A percentile compares a stretch with the other conserved stretches of the same genome.
Conservation (phyloP, 2,888 invertebrate genomes). For the Meteorus colon region DNA sequence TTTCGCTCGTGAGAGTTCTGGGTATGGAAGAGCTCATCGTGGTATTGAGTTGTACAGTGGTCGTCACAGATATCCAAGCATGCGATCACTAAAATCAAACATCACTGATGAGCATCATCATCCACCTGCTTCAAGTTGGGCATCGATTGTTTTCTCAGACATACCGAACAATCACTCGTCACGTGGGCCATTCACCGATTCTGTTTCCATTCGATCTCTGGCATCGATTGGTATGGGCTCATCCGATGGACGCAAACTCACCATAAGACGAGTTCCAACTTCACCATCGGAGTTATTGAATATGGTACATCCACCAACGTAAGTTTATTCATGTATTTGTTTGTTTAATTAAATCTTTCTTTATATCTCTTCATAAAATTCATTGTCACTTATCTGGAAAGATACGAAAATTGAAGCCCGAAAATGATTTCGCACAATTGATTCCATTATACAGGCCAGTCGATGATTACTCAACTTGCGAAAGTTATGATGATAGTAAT, state of each 20-base stretch:
- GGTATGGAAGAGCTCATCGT: slow-evolving; percentile 52
- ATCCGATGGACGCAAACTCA: slow-evolving; percentile 90
- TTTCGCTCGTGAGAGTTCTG: slow-evolving; percentile 50
- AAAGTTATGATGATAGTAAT: slow-evolving; percentile 83
- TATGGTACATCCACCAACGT: slow-evolving; percentile 89
- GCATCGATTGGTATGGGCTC: slow-evolving; percentile 92
- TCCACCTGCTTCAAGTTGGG: slow-evolving; percentile 63
- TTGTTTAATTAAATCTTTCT: neutral
- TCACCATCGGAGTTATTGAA: slow-evolving; percentile 90
- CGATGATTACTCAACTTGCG: slow-evolving; percentile 84
- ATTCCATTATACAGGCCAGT: slow-evolving; percentile 77
- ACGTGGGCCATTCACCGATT: slow-evolving; percentile 73
- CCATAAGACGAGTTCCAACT: slow-evolving; percentile 87
- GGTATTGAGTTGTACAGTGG: slow-evolving; percentile 53
- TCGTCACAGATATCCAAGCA: slow-evolving; percentile 64
- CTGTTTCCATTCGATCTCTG: slow-evolving; percentile 84
- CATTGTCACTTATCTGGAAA: too few relatives aligned
- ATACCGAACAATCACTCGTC: slow-evolving; percentile 66
- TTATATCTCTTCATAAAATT: neutral
- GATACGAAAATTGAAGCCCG: too few relatives aligned
- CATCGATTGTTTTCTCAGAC: slow-evolving; percentile 78
- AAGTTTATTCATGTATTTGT: slow-evolving; percentile 72
- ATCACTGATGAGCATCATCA: slow-evolving; percentile 52
- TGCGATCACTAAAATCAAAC: slow-evolving; percentile 64
- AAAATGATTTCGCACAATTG: too few relatives aligned